Conservation (phyloP, 2,797 vertebrate species). For the Mormyrus proboscirostris region DNA sequence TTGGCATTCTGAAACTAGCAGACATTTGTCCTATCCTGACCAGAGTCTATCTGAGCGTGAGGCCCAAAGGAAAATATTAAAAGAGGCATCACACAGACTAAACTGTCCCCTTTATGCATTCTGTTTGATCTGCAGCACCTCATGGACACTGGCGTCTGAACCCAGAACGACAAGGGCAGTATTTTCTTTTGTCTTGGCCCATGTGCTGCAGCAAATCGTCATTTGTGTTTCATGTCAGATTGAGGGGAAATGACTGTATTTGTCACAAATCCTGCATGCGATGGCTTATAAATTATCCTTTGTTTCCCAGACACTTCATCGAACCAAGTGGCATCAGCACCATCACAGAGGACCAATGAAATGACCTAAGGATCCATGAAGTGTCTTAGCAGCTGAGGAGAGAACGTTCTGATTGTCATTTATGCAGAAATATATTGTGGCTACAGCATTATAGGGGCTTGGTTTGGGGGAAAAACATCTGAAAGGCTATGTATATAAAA, state of each 20-base stretch:
- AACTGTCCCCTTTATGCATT: background rate
- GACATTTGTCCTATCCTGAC: constrained; percentile 22
- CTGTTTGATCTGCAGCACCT: background rate
- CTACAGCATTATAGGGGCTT: background rate
- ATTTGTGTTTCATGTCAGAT: background rate
- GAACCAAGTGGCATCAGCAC: constrained; percentile 4
- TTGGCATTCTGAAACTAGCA: constrained; percentile 25
- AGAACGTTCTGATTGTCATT: constrained; percentile 10
- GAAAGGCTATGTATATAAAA: constrained; percentile 15
- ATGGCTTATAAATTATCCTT: background rate
- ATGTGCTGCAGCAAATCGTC: background rate
- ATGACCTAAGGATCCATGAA: constrained; percentile 8
- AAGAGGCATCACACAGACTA: constrained; percentile 6
- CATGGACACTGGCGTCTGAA: constrained; percentile 1
- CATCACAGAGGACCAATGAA: constrained; percentile 16
- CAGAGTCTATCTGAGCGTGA: background rate
- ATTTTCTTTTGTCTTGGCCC: background rate
- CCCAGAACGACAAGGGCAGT: background rate
- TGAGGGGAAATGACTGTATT: background rate
- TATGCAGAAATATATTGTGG: constrained; percentile 16
- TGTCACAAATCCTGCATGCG: background rate
- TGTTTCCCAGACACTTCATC: background rate
- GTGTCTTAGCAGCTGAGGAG: background rate
- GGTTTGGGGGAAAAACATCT: background rate
- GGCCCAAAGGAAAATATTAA: background rate